Percentiles rank a stretch among this genome's conserved stretches.
Evolutionary conservation across 2,113 vertebrate genomes (phyloP).

Genomic region (Archocentrus centrarchus): DNA sequence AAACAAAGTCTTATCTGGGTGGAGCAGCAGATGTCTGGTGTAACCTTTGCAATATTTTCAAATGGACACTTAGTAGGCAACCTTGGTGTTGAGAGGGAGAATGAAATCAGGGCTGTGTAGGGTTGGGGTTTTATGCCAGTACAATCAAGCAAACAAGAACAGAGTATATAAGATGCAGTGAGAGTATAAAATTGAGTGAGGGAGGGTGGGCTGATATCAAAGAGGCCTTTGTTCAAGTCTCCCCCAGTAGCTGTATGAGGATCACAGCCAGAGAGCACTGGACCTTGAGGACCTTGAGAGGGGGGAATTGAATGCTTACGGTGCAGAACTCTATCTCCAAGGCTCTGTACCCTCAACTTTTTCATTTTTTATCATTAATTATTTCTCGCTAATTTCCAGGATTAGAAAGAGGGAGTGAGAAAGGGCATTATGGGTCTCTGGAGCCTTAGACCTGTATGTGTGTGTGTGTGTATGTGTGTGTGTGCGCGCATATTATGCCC

Average conservation of each 20-base stretch:
- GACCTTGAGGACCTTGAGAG: slow-evolving; percentile 77
- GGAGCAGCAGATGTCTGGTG: slow-evolving; percentile 56
- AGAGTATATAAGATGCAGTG: slow-evolving; percentile 3
- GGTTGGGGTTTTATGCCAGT: not conserved
- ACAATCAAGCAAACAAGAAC: slow-evolving; percentile 26
- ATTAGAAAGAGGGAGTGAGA: slow-evolving; percentile 68
- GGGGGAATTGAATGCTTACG: slow-evolving; percentile 75
- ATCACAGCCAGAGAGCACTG: slow-evolving; percentile 69
- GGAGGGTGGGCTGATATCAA: slow-evolving; percentile 59
- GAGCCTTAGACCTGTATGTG: slow-evolving; percentile 52
- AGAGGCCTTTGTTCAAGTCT: slow-evolving; percentile 63
- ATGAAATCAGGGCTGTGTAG: not conserved
- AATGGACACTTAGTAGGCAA: slow-evolving; percentile 26
- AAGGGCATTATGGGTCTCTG: slow-evolving; percentile 62
- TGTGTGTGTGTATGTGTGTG: slow-evolving; percentile 19
- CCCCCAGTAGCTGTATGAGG: slow-evolving; percentile 54
- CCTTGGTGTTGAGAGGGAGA: slow-evolving; percentile 28
- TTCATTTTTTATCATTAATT: slow-evolving; percentile 79
- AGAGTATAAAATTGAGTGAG: slow-evolving; percentile 24
- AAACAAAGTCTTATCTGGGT: slow-evolving; percentile 57
- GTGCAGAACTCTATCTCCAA: slow-evolving; percentile 79
- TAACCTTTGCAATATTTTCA: slow-evolving; percentile 64
- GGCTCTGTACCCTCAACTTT: slow-evolving; percentile 73
- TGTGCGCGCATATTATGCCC: slow-evolving; percentile 1
- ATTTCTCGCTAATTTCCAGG: slow-evolving; percentile 79